Percentiles rank a stretch among this genome's conserved stretches.
phyloP scores from a whole-genome alignment of 35 echinoderm and acorn worm genomes.

The Lytechinus variegatus region DNA sequence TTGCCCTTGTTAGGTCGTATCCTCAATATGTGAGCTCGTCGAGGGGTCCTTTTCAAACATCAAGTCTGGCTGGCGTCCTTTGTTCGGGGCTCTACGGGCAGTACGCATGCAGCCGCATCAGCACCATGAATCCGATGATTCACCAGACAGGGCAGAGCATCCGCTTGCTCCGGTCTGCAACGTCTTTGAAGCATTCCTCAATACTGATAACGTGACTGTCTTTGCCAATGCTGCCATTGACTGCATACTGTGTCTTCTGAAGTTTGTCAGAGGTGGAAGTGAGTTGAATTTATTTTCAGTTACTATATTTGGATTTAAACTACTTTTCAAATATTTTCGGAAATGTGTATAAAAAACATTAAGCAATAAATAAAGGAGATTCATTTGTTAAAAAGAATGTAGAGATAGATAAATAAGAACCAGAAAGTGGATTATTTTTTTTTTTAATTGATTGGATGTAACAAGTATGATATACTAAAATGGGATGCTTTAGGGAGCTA shows the following conservation, averaged over 20 bases:
- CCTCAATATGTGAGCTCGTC: constrained; percentile 93
- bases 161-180: constrained; percentile 90
- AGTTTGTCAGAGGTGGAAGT: constrained; percentile 93
- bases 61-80: constrained; percentile 97
- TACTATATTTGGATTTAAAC: no score
- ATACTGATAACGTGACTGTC: constrained; percentile 97
- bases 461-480: no score
- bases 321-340: no score
- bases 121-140: constrained; percentile 21
- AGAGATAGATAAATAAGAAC: no score
- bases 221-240: constrained; percentile 99
- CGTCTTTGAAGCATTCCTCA: constrained; percentile 96
- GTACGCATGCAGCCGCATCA: constrained; percentile 68
- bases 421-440: no score
- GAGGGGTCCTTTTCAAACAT: constrained; percentile 91
- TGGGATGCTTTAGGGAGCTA: no score
- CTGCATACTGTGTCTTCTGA: constrained; percentile 96
- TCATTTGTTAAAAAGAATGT: no score
- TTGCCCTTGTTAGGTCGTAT: constrained; percentile 70
- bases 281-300: neutral
- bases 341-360: no score
- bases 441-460: no score
- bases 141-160: constrained; percentile 76
- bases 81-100: constrained; percentile 91
- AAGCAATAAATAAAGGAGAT: no score